Conservation (phyloP, 2,888 invertebrate species). For the Reticulitermes lucifugus region DNA sequence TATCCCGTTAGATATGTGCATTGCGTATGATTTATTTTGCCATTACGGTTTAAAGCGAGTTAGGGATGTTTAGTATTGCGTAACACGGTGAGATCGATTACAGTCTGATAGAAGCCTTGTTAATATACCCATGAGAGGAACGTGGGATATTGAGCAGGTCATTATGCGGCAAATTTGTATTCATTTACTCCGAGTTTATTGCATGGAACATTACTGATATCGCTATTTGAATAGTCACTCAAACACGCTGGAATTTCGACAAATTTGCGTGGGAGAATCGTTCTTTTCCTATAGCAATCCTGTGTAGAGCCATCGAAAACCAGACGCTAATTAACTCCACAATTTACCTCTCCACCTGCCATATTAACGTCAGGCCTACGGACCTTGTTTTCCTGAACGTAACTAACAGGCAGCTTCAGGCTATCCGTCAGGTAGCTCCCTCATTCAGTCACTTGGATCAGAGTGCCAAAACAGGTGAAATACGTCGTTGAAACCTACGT, state of each 20-base stretch:
- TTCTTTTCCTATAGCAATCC: background rate
- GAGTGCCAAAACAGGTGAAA: no score
- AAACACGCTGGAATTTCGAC: background rate
- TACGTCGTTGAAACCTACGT: no score
- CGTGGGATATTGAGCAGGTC: background rate
- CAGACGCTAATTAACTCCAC: no score
- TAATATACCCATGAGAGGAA: background rate
- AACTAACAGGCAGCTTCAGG: no score
- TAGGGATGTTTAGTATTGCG: slow-evolving; percentile 18
- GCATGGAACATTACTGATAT: background rate
- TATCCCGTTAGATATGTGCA: background rate
- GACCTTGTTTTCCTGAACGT: no score
- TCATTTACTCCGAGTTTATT: slow-evolving; percentile 9
- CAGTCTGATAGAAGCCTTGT: background rate
- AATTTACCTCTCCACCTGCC: no score
- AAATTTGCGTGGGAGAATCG: background rate
- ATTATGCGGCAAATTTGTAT: slow-evolving; percentile 25
- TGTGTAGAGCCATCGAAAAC: no score
- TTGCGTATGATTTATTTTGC: slow-evolving; percentile 15
- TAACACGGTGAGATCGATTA: slow-evolving; percentile 14
- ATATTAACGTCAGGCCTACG: no score
- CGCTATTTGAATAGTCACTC: background rate
- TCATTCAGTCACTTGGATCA: no score
- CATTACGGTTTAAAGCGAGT: background rate
- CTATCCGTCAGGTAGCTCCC: no score